A percentile compares a stretch with the other conserved stretches of the same genome.
Conservation (phyloP, 2,797 vertebrate genomes). For the Lepus oiostolus region DNA sequence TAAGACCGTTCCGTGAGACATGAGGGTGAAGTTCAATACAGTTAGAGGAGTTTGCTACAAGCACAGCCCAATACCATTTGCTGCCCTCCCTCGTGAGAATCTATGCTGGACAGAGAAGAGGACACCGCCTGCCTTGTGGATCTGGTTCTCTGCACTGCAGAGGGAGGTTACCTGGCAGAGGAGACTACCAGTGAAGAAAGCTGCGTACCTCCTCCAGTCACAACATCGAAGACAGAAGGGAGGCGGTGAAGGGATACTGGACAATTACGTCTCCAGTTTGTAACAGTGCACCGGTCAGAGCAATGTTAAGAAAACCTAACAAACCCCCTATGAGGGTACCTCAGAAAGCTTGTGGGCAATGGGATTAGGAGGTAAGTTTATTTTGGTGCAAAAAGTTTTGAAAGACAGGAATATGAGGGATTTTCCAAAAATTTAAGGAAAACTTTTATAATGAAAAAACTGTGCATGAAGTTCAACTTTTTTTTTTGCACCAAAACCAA, state of each 20-base stretch:
- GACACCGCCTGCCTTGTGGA: accelerated
- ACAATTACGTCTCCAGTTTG: neutral
- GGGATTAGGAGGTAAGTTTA: no score
- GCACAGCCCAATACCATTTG: neutral
- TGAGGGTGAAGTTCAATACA: neutral
- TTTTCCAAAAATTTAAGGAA: no score
- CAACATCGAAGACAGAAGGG: neutral
- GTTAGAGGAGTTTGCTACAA: neutral
- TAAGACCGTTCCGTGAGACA: neutral
- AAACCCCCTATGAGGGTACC: neutral
- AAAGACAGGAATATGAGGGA: no score
- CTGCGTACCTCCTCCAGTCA: accelerated
- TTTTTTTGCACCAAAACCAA: no score
- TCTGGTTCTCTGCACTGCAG: accelerated
- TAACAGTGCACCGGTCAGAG: neutral
- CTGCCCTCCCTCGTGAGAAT: neutral
- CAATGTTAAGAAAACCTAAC: neutral
- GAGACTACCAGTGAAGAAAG: neutral
- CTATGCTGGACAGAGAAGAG: neutral
- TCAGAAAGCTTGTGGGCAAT: neutral
- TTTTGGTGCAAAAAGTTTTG: no score
- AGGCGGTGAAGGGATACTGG: neutral
- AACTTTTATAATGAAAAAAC: no score
- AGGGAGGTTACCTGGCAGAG: no score
- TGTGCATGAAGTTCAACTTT: no score